Evolutionary conservation across 35 echinoderm and acorn worm genomes (phyloP).

Genomic region (Chiridota heheva): DNA sequence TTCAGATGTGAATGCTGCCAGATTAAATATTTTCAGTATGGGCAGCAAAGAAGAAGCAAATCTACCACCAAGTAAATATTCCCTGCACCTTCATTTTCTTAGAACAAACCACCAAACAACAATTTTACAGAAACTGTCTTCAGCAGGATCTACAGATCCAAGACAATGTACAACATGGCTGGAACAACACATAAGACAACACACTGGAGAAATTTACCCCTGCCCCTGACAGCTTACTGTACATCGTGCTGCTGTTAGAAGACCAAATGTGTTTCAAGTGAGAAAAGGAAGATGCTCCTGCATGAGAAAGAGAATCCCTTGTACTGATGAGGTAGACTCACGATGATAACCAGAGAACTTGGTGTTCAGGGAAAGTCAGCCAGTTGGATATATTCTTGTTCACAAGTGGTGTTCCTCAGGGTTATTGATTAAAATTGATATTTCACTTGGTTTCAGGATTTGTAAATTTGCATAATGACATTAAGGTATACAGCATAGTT

Average conservation of each 20-base stretch:
- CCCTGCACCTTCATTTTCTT: neutral
- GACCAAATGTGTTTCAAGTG: conserved; percentile 4
- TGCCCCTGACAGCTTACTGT: conserved; percentile 30
- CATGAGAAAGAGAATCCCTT: neutral
- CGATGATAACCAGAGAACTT: too few species aligned
- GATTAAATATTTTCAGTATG: neutral
- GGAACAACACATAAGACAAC: conserved; percentile 29
- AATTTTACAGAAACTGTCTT: conserved; percentile 3
- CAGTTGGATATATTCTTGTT: too few species aligned
- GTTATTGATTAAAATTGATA: too few species aligned
- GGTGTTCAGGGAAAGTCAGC: too few species aligned
- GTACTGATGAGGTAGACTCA: too few species aligned
- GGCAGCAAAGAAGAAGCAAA: neutral
- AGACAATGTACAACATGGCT: conserved; percentile 20
- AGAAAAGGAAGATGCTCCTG: conserved; percentile 1
- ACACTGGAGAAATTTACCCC: conserved; percentile 1
- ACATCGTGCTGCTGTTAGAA: conserved; percentile 5
- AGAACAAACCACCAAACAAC: conserved; percentile 15
- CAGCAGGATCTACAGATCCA: neutral
- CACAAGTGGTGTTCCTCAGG: too few species aligned
- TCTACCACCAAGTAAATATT: too few species aligned
- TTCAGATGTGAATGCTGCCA: neutral
- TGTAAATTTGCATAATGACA: too few species aligned
- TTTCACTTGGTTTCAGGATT: too few species aligned
- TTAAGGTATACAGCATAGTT: too few species aligned